A percentile compares a stretch with the other conserved stretches of the same genome.
Evolutionary conservation across 2,888 invertebrate species (phyloP).

Genomic region (Metellina segmentata): DNA sequence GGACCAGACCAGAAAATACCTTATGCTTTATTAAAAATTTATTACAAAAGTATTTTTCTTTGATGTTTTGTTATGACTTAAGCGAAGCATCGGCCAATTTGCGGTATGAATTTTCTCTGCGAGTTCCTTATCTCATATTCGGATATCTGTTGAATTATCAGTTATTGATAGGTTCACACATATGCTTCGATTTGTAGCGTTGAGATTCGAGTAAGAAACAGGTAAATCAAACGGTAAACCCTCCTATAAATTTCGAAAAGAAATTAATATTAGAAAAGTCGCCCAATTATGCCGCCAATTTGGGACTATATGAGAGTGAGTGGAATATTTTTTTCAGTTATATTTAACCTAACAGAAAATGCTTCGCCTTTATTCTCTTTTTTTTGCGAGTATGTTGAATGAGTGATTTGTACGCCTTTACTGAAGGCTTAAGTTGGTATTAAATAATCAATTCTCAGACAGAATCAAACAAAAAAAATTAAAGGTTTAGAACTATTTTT

Average conservation of each 20-base stretch:
- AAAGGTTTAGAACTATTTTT: no score
- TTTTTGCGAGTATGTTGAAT: no score
- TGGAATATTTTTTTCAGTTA: background rate
- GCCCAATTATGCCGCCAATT: background rate
- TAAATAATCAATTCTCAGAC: no score
- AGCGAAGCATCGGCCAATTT: background rate
- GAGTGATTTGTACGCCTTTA: no score
- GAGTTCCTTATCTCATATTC: conserved; percentile 29
- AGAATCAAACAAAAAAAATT: no score
- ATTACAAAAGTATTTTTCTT: no score
- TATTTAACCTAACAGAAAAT: no score
- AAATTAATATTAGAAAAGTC: background rate
- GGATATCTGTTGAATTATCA: conserved; percentile 41
- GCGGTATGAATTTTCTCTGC: background rate
- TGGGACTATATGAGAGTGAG: background rate
- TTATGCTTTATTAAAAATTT: no score
- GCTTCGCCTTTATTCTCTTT: no score
- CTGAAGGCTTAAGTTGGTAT: no score
- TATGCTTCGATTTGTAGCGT: conserved; percentile 26
- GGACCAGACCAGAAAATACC: no score
- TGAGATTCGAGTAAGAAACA: conserved; percentile 11
- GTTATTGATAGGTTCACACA: conserved; percentile 38
- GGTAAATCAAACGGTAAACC: background rate
- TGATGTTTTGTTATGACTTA: background rate
- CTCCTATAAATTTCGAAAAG: background rate